phyloP scores from a whole-genome alignment of 2,113 vertebrate species.

The Zapus hudsonius region DNA sequence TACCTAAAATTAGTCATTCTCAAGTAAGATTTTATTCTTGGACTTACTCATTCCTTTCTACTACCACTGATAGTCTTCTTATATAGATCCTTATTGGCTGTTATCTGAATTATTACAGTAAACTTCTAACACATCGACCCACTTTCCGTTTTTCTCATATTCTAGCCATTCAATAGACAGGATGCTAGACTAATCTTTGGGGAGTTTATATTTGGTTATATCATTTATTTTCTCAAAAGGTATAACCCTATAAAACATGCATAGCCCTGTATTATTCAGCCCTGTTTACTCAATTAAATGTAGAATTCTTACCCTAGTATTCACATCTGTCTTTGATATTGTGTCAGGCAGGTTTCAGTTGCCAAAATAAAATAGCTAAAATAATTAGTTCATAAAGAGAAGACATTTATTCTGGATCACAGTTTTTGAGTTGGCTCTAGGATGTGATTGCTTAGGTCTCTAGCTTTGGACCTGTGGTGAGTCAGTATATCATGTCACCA shows the following conservation, averaged over 20 bases:
- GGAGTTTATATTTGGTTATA: constrained; percentile 9
- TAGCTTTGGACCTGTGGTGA: neutral
- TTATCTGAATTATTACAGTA: constrained; percentile 34
- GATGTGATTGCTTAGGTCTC: neutral
- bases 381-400: neutral
- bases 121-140: neutral
- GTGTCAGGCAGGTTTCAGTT: neutral
- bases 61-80: neutral
- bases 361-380: neutral
- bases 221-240: neutral
- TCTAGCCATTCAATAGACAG: neutral
- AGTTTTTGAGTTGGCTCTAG: neutral
- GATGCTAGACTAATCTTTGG: neutral
- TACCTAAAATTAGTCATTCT: constrained; percentile 59
- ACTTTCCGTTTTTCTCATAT: neutral
- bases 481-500: neutral
- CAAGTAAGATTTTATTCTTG: constrained; percentile 50
- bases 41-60: constrained; percentile 19
- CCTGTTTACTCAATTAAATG: neutral
- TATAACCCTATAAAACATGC: neutral
- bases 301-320: neutral
- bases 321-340: neutral
- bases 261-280: neutral
- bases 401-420: neutral
- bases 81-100: constrained; percentile 20